Evolutionary conservation across 2,113 vertebrate genomes (phyloP), one percentile per base, ranked within the genome.

Genomic region (Gila orcuttii): DNA sequence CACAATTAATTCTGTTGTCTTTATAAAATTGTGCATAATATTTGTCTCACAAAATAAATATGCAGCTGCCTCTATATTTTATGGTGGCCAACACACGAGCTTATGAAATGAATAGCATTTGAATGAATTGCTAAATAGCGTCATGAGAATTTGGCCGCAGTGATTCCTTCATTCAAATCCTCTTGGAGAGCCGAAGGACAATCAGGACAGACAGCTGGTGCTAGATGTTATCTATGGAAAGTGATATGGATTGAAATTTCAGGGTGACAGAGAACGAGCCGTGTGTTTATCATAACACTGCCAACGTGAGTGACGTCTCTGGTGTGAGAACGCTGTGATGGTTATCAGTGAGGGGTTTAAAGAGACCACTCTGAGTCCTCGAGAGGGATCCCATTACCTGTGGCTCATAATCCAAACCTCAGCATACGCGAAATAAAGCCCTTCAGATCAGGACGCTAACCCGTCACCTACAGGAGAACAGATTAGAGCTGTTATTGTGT

Each of bases 341-440:
- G 75, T 79, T 79, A 85, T 85, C 71, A 57, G 19, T 21, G 55
- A 19, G 15, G 17, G 19, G 2, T 21, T 57, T 69, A 23, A 78
- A 36, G 52, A 33, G 50, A 23, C 6, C 73, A 50, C 45, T 47
- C 15, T 28, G 73, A 74, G 50, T 78, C 31, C 75, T 78, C 50
- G 13, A 8, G 28, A 68, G 64, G 9, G 83, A 66, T 86, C 90
- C 89, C 88, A 90, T 92, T 89, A 85, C 90, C 80, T 80, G 31
- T 76, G 77, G 86, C 84, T 88, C 85, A 87, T 91, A 92, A 92
- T 91, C 91, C 89, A 91, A 91, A 90, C 86, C 90, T 90, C 88
- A 78, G 89, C 86, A 85, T 82, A 85, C 86, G 87, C 91, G 91
- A 91, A 92, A 89, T 92, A 92, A 90, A 91, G 84, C 84, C 85